These are phyloP conservation scores for Festucalex cinctus DNA, from an alignment of 2,113 vertebrate species.

Conservation along the genomic window DNA sequence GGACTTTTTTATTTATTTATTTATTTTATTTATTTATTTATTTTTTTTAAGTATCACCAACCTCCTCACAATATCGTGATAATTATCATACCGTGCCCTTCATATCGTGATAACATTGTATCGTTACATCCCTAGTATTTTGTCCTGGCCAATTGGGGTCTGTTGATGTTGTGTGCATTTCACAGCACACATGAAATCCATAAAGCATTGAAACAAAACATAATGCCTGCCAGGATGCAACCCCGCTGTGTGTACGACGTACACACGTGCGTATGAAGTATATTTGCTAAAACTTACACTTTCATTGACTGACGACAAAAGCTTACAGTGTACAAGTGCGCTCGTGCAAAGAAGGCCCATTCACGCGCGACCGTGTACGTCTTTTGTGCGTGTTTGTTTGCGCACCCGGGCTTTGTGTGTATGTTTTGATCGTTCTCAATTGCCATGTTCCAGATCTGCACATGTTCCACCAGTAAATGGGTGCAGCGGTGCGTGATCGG, in stretches of 20 bases:
- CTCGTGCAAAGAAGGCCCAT: conserved; percentile 32
- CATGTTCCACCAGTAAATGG: conserved; percentile 58
- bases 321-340: conserved; percentile 23
- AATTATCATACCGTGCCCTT: too few species aligned
- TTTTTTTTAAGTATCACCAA: too few species aligned
- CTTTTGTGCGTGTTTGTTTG: conserved; percentile 30
- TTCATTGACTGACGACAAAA: conserved; percentile 36
- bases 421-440: conserved; percentile 71
- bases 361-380: conserved; percentile 31
- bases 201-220: conserved; percentile 25
- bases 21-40: too few species aligned
- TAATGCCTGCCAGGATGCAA: conserved; percentile 16
- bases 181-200: not conserved
- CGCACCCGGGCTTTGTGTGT: conserved; percentile 28
- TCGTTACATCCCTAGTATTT: too few species aligned
- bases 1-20: too few species aligned
- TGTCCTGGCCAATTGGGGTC: not conserved
- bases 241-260: conserved; percentile 9
- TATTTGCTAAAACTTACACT: conserved; percentile 39
- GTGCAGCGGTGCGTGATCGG: conserved; percentile 53
- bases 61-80: too few species aligned
- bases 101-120: too few species aligned
- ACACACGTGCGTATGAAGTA: conserved; percentile 4
- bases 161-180: not conserved
- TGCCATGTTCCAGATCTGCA: conserved; percentile 54